These are phyloP conservation scores for Ceratosolen fusciceps DNA, from an alignment of 1,140 invertebrate species.

Conservation along the genomic window DNA sequence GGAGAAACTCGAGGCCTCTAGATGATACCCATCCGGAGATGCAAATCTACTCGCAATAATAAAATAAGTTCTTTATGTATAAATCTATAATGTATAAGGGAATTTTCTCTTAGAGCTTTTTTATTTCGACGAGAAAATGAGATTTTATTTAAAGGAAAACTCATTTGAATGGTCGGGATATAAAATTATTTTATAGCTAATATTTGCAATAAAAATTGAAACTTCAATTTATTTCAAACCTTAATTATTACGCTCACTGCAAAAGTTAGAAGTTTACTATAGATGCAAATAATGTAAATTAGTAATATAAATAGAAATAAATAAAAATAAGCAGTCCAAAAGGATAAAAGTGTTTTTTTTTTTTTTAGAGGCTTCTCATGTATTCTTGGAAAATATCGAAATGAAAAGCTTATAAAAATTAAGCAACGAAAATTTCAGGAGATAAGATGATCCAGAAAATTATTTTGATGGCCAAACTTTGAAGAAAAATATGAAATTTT, in stretches of 20 bases:
- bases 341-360: too few relatives aligned
- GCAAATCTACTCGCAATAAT: background rate
- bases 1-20: background rate
- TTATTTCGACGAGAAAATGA: background rate
- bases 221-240: background rate
- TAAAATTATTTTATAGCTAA: background rate
- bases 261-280: too few relatives aligned
- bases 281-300: background rate
- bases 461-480: too few relatives aligned
- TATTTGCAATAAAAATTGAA: background rate
- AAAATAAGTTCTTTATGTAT: background rate
- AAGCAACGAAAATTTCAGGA: too few relatives aligned
- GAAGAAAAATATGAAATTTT: too few relatives aligned
- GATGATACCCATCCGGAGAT: background rate
- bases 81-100: background rate
- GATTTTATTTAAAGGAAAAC: background rate
- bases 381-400: too few relatives aligned
- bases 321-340: too few relatives aligned
- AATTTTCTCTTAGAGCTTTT: background rate
- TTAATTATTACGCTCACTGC: too few relatives aligned
- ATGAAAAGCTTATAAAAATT: too few relatives aligned
- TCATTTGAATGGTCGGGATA: background rate
- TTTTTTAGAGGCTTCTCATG: too few relatives aligned
- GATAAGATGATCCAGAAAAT: too few relatives aligned
- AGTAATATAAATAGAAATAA: background rate